A percentile compares a stretch with the other conserved stretches of the same genome.
phyloP scores from a whole-genome alignment of 2,113 vertebrate species.

The Australoheros scitulus region DNA sequence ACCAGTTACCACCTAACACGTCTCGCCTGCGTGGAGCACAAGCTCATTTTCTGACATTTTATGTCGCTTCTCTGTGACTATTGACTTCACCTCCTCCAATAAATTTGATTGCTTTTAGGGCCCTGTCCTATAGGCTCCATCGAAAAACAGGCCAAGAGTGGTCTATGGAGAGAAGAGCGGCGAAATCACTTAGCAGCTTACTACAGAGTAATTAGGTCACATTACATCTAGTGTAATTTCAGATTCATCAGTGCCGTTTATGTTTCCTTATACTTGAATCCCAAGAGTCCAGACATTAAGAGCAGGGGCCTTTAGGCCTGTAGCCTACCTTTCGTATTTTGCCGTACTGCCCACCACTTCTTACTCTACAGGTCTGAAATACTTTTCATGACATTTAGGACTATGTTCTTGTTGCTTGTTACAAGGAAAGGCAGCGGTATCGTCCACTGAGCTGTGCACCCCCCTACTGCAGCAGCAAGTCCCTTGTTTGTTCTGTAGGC shows the following conservation, averaged over 20 bases:
- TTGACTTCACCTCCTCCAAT: slow-evolving; percentile 72
- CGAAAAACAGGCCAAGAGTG: slow-evolving; percentile 73
- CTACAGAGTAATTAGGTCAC: slow-evolving; percentile 80
- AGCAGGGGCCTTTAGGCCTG: slow-evolving; percentile 61
- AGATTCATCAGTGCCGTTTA: slow-evolving; percentile 77
- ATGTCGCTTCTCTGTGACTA: slow-evolving; percentile 61
- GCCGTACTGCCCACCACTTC: slow-evolving; percentile 14
- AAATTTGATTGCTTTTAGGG: slow-evolving; percentile 76
- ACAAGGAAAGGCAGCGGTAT: slow-evolving; percentile 50
- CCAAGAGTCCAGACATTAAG: slow-evolving; percentile 62
- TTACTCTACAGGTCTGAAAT: neutral
- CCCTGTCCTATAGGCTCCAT: slow-evolving; percentile 71
- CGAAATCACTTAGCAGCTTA: slow-evolving; percentile 78
- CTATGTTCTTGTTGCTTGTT: slow-evolving; percentile 61
- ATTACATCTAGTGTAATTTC: slow-evolving; percentile 80
- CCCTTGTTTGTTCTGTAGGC: slow-evolving; percentile 70
- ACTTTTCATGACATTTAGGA: slow-evolving; percentile 44
- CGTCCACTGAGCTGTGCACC: slow-evolving; percentile 52
- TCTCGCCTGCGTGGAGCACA: slow-evolving; percentile 25
- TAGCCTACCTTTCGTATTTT: slow-evolving; percentile 30
- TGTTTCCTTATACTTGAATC: slow-evolving; percentile 74
- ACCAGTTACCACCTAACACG: slow-evolving; percentile 42
- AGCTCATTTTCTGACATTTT: slow-evolving; percentile 55
- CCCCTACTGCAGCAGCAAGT: slow-evolving; percentile 43
- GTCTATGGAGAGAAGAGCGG: slow-evolving; percentile 74